Evolutionary conservation across 2,113 vertebrate species (phyloP), one percentile per base, ranked within the genome.

Genomic region (Sakesphorus luctuosus): DNA sequence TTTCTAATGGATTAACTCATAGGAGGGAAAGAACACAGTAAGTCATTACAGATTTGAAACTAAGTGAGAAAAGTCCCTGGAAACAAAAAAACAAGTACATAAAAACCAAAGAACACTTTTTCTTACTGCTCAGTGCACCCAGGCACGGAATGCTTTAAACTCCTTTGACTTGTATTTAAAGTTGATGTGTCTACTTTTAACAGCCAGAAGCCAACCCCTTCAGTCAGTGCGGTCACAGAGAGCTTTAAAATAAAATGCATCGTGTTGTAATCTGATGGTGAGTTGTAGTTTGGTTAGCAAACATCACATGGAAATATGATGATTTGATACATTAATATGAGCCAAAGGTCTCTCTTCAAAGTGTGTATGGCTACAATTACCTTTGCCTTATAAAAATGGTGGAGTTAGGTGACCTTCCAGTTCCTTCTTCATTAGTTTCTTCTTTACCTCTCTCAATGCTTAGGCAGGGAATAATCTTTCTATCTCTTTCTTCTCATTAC

Each of bases 401-500:
- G 13, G 73, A 13, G 15, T 49, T 84, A 76, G 40, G 43, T 46
- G 68, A 50, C 43, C 55, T 90, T 88, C 24, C 16, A 67, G 55
- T 59, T 85, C 35, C 71, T 84, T 78, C 89, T 88, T 87, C 82
- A 38, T 7, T 80, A 79, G n/a, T 76, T 95, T 85, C 87, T 94
- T 85, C 88, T 90, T 92, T 90, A 58, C 28, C 38, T 74, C 75
- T 50, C 10, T 66, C 49, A 66, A 1, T 93, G 31, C 20, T 85
- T 66, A 84, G 68, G 78, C 68, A 90, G 85, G 85, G 90, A 95
- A 77, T 96, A 95, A 96, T 96, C 33, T 71, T 87, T 93, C 91
- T 94, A 43, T 95, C 78, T 91, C 84, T 96, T 77, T 95, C 87
- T 96, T 75, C 59, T 96, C 71, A 49, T 95, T 89, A 93, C 94